Evolutionary conservation across 2,113 vertebrate species (phyloP).

Genomic region (Oncorhynchus mykiss): DNA sequence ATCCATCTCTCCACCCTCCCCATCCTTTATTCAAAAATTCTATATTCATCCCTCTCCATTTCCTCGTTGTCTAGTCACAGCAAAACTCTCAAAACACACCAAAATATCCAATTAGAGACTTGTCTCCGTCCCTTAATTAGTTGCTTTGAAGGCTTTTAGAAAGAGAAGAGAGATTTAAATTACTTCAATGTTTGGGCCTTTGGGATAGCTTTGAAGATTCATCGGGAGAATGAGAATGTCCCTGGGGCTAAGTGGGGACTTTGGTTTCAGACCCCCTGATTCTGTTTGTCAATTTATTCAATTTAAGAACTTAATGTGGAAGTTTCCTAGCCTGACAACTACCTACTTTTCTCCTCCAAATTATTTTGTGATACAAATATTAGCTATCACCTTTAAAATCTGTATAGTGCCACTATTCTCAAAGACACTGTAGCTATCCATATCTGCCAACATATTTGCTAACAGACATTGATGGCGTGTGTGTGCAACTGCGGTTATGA

Average conservation of each 20-base stretch:
- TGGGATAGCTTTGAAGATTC: background rate
- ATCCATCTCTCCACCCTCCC: too few relatives aligned
- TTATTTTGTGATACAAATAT: too few relatives aligned
- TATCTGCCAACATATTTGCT: background rate
- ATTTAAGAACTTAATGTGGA: too few relatives aligned
- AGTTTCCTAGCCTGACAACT: too few relatives aligned
- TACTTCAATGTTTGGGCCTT: conserved; percentile 1
- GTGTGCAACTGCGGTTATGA: background rate
- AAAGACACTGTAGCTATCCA: background rate
- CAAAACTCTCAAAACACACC: conserved; percentile 21
- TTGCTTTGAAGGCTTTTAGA: background rate
- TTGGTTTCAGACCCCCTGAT: too few relatives aligned
- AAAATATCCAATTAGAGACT: conserved; percentile 34
- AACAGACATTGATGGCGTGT: background rate
- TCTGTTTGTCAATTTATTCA: too few relatives aligned
- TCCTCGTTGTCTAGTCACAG: conserved; percentile 8
- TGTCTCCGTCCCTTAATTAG: conserved; percentile 10
- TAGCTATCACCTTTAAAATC: too few relatives aligned
- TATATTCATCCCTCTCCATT: background rate
- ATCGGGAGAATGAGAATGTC: too few relatives aligned
- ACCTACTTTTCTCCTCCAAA: too few relatives aligned
- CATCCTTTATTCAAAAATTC: background rate
- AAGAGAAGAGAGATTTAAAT: conserved; percentile 8
- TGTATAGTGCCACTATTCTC: too few relatives aligned
- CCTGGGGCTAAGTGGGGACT: too few relatives aligned